These are phyloP conservation scores for Crypturellus tataupa DNA, from an alignment of 2,797 vertebrate genomes.

Conservation along the genomic window DNA sequence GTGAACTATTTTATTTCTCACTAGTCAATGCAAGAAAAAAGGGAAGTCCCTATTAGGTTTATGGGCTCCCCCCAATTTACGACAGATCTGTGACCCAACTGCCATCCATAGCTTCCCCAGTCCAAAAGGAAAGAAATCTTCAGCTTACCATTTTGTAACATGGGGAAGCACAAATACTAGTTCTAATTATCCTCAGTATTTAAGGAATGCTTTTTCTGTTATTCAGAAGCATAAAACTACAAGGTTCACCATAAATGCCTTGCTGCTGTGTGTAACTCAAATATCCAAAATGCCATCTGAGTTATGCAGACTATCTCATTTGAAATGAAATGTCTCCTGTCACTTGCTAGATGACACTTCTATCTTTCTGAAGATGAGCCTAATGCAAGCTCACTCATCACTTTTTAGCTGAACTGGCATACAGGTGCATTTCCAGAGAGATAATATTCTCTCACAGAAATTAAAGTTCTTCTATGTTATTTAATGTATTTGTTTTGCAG, in stretches of 20 bases:
- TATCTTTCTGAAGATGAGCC: background rate
- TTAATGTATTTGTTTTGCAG: conserved; percentile 20
- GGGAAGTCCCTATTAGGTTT: background rate
- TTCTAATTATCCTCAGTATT: background rate
- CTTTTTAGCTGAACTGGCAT: background rate
- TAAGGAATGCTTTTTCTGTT: fast-evolving
- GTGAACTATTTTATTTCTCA: background rate
- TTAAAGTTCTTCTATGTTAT: background rate
- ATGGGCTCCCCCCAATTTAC: background rate
- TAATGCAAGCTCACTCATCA: background rate
- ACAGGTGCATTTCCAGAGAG: background rate
- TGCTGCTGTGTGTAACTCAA: fast-evolving
- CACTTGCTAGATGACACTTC: fast-evolving
- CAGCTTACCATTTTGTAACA: background rate
- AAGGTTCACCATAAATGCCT: fast-evolving
- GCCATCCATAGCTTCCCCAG: background rate
- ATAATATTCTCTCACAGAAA: background rate
- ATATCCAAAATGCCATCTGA: fast-evolving
- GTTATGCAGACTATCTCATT: fast-evolving
- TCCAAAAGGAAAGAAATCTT: background rate
- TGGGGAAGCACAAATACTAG: background rate
- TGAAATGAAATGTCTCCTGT: fast-evolving
- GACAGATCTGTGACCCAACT: background rate
- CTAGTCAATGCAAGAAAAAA: background rate
- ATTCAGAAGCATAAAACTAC: fast-evolving